Evolutionary conservation across 2,797 vertebrate genomes (phyloP).

Genomic region (Eulemur rubriventer): DNA sequence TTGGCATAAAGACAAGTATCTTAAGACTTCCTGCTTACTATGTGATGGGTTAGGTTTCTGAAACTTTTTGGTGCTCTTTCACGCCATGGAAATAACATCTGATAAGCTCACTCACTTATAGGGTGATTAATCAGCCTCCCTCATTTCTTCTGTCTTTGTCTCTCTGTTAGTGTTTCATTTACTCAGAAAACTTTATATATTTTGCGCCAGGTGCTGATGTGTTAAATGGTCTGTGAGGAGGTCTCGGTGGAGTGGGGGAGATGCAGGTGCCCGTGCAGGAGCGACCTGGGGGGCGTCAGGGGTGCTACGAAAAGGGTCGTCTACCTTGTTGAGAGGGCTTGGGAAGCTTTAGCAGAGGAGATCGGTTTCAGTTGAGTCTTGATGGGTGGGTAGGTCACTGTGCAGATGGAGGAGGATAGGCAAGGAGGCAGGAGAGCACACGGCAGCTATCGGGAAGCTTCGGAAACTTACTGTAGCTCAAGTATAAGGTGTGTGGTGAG

Average conservation of each 20-base stretch:
- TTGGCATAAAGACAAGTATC: background rate
- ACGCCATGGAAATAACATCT: background rate
- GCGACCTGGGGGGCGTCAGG: accelerated
- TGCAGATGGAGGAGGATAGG: background rate
- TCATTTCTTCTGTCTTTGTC: background rate
- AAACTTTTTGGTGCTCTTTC: background rate
- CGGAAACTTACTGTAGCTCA: accelerated
- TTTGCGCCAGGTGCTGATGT: background rate
- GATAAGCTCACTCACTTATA: background rate
- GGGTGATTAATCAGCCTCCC: background rate
- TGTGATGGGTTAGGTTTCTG: background rate
- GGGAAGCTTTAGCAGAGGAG: background rate
- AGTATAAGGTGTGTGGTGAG: accelerated
- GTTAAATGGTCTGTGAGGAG: background rate
- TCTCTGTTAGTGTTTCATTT: background rate
- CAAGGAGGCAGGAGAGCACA: background rate
- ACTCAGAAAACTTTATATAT: background rate
- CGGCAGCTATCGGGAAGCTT: accelerated
- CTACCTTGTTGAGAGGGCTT: background rate
- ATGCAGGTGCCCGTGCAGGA: background rate
- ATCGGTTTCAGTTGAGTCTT: accelerated
- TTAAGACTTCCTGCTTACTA: background rate
- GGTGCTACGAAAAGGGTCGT: no score
- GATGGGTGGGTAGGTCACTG: background rate
- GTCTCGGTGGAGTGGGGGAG: background rate